These are phyloP conservation scores for Galleria mellonella DNA, from an alignment of 1,140 invertebrate species.

Conservation along the genomic window DNA sequence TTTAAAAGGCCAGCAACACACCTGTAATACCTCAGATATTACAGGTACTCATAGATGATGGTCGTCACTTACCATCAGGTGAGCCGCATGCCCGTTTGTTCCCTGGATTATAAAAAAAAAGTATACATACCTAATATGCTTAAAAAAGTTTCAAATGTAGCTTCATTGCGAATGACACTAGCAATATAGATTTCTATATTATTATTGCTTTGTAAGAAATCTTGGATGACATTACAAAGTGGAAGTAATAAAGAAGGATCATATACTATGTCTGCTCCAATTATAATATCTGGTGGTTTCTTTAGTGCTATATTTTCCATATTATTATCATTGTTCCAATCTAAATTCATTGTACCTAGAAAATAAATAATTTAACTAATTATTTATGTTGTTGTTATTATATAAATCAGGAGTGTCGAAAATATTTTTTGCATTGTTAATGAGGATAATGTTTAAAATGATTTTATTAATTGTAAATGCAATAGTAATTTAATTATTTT, in stretches of 20 bases:
- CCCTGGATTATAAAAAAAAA: background rate
- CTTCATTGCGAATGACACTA: slow-evolving; percentile 52
- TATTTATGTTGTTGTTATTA: too few species aligned
- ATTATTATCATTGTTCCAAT: slow-evolving; percentile 48
- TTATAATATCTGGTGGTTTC: slow-evolving; percentile 40
- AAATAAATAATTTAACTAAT: slow-evolving; percentile 6
- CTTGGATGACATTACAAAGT: slow-evolving; percentile 40
- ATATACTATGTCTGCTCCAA: slow-evolving; percentile 62
- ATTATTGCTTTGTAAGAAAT: slow-evolving; percentile 38
- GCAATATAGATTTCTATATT: slow-evolving; percentile 46
- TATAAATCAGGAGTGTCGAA: too few species aligned
- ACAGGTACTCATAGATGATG: too few species aligned
- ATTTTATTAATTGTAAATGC: too few species aligned
- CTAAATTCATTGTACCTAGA: slow-evolving; percentile 21
- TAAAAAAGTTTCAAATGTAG: slow-evolving; percentile 43
- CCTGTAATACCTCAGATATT: too few species aligned
- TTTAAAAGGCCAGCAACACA: too few species aligned
- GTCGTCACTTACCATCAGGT: too few species aligned
- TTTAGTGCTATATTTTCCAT: slow-evolving; percentile 10
- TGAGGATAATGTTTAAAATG: too few species aligned
- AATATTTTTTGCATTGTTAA: too few species aligned
- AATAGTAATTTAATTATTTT: too few species aligned
- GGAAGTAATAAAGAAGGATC: slow-evolving; percentile 52
- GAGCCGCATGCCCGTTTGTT: too few species aligned
- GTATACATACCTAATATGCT: slow-evolving; percentile 29